Evolutionary conservation across 1,140 invertebrate genomes (phyloP).

Genomic region (Hyphantria cunea): DNA sequence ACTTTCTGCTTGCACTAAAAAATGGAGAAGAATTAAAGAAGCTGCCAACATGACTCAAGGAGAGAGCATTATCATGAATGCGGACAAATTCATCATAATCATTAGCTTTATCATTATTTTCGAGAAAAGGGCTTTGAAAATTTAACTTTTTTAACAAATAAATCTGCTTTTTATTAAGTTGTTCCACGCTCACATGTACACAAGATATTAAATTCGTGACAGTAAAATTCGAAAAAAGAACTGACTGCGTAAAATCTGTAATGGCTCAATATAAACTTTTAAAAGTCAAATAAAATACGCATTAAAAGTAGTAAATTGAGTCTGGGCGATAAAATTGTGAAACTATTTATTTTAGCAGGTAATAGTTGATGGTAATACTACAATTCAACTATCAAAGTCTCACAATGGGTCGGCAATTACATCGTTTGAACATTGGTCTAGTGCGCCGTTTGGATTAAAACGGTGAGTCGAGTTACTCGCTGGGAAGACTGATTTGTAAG

Average conservation of each 20-base stretch:
- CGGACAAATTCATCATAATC: no score
- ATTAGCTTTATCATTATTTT: no score
- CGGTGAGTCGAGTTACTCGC: neutral
- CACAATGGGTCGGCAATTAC: constrained; percentile 54
- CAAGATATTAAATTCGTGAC: neutral
- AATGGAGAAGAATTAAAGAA: no score
- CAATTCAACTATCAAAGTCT: constrained; percentile 43
- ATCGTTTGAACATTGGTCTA: constrained; percentile 39
- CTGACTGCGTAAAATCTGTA: constrained; percentile 10
- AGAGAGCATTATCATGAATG: no score
- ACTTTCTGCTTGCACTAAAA: no score
- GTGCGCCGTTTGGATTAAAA: constrained; percentile 33
- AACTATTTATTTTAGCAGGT: constrained; percentile 26
- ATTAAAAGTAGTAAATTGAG: constrained; percentile 30
- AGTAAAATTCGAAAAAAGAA: constrained; percentile 15
- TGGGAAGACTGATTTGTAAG: neutral
- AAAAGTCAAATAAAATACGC: constrained; percentile 28
- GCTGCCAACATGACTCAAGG: no score
- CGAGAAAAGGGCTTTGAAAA: no score
- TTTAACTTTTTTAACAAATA: no score
- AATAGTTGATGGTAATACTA: constrained; percentile 38
- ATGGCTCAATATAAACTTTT: constrained; percentile 26
- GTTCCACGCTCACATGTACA: no score
- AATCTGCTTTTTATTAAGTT: neutral
- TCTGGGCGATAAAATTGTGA: constrained; percentile 26